Evolutionary conservation across 2,113 vertebrate genomes (phyloP).

Genomic region (Perca fluviatilis): DNA sequence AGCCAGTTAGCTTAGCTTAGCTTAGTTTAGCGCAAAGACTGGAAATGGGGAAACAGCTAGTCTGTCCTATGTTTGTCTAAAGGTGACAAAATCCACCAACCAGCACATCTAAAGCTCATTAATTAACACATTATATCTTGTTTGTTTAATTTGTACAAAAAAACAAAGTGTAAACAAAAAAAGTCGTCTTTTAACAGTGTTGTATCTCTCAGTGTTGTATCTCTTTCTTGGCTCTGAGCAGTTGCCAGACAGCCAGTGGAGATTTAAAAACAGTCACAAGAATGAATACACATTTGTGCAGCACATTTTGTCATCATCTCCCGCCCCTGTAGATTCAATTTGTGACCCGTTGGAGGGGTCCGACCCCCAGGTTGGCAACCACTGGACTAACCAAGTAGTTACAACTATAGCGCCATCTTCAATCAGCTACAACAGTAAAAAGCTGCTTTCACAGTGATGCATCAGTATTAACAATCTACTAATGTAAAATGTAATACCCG

Average conservation of each 20-base stretch:
- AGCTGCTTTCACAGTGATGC: background rate
- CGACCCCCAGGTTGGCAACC: background rate
- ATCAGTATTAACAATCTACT: background rate
- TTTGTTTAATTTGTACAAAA: background rate
- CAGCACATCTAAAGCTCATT: background rate
- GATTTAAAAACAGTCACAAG: background rate
- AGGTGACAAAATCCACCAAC: background rate
- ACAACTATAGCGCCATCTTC: background rate
- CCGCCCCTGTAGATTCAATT: background rate
- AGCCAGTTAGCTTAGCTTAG: background rate
- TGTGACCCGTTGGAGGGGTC: background rate
- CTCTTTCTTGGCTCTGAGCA: too few species aligned
- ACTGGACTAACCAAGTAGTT: background rate
- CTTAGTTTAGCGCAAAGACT: background rate
- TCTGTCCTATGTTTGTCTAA: background rate
- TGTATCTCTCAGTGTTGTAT: too few species aligned
- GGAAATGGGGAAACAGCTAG: background rate
- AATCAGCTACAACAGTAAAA: background rate
- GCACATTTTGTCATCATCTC: background rate
- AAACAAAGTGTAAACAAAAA: background rate
- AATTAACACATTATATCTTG: background rate
- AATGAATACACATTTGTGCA: background rate
- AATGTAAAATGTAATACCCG: background rate
- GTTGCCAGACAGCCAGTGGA: too few species aligned
- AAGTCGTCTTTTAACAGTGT: too few species aligned